Percentiles rank a stretch among this genome's conserved stretches.
Evolutionary conservation across 2,888 invertebrate genomes (phyloP).

Genomic region (Scaptomyza cyrtandrae): DNA sequence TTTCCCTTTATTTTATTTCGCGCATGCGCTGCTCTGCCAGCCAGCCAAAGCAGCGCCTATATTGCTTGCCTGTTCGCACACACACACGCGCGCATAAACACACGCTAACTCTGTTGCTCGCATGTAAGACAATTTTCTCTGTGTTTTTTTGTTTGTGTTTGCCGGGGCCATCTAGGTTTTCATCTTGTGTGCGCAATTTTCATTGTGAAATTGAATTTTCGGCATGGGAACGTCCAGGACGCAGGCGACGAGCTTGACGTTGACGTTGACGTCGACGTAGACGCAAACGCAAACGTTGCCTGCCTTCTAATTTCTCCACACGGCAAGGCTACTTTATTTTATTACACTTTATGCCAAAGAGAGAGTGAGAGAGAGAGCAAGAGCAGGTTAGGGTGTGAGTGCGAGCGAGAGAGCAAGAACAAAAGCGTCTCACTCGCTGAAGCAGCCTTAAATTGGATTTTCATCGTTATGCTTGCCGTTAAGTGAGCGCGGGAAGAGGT

Average conservation of each 20-base stretch:
- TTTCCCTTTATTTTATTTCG: conserved; percentile 72
- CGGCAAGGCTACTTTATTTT: conserved; percentile 82
- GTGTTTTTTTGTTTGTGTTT: too few species aligned
- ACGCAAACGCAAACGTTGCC: conserved; percentile 18
- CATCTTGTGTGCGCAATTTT: conserved; percentile 65
- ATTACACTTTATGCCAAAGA: conserved; percentile 76
- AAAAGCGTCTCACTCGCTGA: conserved; percentile 56
- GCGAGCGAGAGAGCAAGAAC: conserved; percentile 36
- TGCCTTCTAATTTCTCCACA: conserved; percentile 69
- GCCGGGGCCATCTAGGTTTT: conserved; percentile 59
- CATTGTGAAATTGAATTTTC: conserved; percentile 83
- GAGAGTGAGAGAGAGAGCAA: conserved; percentile 24
- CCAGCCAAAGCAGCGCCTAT: conserved; percentile 70
- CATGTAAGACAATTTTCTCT: conserved; percentile 81
- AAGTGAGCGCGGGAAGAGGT: conserved; percentile 62
- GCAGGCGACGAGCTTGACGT: conserved; percentile 27
- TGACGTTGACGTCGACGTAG: conserved; percentile 15
- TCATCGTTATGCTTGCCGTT: conserved; percentile 77
- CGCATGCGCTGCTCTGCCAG: conserved; percentile 71
- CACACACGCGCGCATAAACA: too few species aligned
- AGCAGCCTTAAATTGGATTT: conserved; percentile 82
- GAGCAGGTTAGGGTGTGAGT: conserved; percentile 2
- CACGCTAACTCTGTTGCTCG: conserved; percentile 25
- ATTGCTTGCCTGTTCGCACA: conserved; percentile 25
- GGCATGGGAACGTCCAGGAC: conserved; percentile 65